A percentile compares a stretch with the other conserved stretches of the same genome.
phyloP scores from a whole-genome alignment of 2,888 invertebrate genomes.

The Ligdia adustata region DNA sequence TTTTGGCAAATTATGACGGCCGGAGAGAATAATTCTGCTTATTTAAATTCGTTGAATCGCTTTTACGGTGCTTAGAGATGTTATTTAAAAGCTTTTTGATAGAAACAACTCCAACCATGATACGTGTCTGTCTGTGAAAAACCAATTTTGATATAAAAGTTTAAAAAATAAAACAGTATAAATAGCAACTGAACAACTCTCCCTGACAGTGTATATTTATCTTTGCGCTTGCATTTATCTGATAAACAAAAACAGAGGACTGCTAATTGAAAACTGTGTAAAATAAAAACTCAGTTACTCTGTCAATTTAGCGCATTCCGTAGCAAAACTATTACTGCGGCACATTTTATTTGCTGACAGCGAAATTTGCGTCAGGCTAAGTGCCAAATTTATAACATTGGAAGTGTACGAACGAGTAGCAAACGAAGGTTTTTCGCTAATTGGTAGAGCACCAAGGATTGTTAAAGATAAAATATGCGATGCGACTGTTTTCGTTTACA shows the following conservation, averaged over 20 bases:
- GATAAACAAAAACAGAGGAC: background rate
- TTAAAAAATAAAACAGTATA: no score
- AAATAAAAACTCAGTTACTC: conserved; percentile 56
- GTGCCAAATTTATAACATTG: conserved; percentile 83
- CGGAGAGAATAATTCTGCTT: conserved; percentile 64
- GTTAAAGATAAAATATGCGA: conserved; percentile 83
- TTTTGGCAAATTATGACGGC: conserved; percentile 67
- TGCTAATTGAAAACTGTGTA: conserved; percentile 55
- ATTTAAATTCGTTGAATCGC: conserved; percentile 55
- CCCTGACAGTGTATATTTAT: no score
- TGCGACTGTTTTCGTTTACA: conserved; percentile 79
- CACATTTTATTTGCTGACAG: conserved; percentile 78
- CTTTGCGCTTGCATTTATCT: no score
- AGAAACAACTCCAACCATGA: no score
- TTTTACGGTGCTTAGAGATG: conserved; percentile 24
- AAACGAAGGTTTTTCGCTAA: conserved; percentile 81
- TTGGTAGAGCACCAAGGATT: conserved; percentile 77
- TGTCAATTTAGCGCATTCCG: conserved; percentile 69
- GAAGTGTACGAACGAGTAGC: conserved; percentile 58
- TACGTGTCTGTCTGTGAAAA: no score
- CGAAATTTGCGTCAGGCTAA: conserved; percentile 82
- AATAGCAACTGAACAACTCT: no score
- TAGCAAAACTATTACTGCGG: conserved; percentile 74
- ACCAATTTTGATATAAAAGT: no score
- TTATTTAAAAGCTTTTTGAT: background rate